Conservation (phyloP, 1,140 invertebrate genomes). For the Musca vetustissima region DNA sequence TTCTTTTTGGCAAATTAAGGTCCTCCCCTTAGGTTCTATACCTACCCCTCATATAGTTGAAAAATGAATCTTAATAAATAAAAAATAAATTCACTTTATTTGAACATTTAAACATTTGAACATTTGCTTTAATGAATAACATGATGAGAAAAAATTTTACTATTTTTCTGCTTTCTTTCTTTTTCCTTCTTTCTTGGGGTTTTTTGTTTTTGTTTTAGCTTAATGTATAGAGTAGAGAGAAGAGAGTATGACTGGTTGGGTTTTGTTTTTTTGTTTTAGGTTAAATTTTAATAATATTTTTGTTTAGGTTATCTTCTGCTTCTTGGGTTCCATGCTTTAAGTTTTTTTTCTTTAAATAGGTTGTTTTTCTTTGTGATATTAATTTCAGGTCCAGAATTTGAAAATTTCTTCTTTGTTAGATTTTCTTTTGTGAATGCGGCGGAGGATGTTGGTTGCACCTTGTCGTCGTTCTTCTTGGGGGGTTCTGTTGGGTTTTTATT, state of each 20-base stretch:
- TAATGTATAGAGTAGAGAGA: neutral
- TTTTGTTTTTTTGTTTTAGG: too few relatives aligned
- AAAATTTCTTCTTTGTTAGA: too few relatives aligned
- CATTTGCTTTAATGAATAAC: neutral
- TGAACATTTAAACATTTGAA: neutral
- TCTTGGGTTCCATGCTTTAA: too few relatives aligned
- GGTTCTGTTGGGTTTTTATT: neutral
- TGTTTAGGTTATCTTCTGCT: too few relatives aligned
- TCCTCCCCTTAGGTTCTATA: too few relatives aligned
- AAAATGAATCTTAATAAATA: neutral
- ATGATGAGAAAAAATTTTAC: neutral
- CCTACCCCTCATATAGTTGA: neutral
- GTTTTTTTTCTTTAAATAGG: too few relatives aligned
- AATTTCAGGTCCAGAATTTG: too few relatives aligned
- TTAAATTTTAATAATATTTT: too few relatives aligned
- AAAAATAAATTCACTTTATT: neutral
- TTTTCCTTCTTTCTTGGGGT: neutral
- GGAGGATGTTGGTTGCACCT: neutral
- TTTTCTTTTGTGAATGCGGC: too few relatives aligned
- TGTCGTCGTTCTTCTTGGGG: neutral
- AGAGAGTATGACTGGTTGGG: too few relatives aligned
- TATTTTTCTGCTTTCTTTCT: neutral
- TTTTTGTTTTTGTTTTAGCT: neutral
- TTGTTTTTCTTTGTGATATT: too few relatives aligned
- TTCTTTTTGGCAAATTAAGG: too few relatives aligned